These are phyloP conservation scores for Eunapius fragilis DNA, from an alignment of 37 sponge, comb jelly and placozoan species.

Conservation along the genomic window DNA sequence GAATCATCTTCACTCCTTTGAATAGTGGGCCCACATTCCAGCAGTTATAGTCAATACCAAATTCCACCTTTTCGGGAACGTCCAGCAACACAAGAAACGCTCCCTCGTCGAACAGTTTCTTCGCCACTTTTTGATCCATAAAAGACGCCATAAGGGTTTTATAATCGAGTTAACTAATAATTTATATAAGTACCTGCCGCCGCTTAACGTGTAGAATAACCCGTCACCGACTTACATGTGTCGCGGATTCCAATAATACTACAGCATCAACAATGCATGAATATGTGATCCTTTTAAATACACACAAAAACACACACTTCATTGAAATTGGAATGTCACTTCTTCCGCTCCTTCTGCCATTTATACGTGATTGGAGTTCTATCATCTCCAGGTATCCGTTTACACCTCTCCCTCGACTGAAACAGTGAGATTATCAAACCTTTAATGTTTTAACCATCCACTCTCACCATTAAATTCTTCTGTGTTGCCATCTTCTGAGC, in stretches of 20 bases:
- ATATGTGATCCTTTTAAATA: neutral
- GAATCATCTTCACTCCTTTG: conserved; percentile 99
- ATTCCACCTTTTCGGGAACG: conserved; percentile 80
- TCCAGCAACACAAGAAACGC: conserved; percentile 70
- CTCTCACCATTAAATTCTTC: conserved; percentile 69
- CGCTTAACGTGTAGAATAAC: no score
- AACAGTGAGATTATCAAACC: neutral
- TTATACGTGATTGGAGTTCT: conserved; percentile 41
- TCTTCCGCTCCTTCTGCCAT: conserved; percentile 73
- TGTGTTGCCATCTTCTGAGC: conserved; percentile 52
- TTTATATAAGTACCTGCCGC: no score
- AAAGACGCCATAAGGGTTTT: neutral
- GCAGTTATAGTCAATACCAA: conserved; percentile 96
- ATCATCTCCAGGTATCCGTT: conserved; percentile 42
- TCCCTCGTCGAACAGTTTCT: conserved; percentile 73
- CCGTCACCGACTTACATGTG: no score
- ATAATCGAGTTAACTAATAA: no score
- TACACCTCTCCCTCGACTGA: conserved; percentile 39
- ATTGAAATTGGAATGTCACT: neutral
- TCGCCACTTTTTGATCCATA: conserved; percentile 81
- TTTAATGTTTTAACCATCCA: neutral
- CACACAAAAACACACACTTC: neutral
- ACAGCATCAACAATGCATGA: no score
- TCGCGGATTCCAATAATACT: no score
- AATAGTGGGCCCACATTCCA: conserved; percentile 92